Evolutionary conservation across 1,140 invertebrate species (phyloP), one percentile per base, ranked within the genome.

Genomic region (Drosophila arizonae): DNA sequence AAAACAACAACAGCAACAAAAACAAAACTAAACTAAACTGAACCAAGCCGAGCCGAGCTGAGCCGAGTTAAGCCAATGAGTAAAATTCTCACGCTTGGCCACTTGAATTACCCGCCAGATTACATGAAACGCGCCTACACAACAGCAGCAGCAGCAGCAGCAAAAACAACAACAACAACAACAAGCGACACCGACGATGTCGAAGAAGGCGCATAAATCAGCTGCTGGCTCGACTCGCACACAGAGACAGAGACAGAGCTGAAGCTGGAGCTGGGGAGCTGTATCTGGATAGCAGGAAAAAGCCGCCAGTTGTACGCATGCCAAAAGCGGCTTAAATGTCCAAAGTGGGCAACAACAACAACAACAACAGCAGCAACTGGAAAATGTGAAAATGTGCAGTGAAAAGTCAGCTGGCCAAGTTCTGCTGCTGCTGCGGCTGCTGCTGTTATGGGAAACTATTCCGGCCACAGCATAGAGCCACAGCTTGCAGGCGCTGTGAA

Each of bases 241-340:
- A 54, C 36, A 11, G 62, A 71, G 68, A 55, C 64, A n/a, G 41
- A 43, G 46, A 30, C 46, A 28, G 45, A 58, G 39, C 36, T 17
- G 24, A 41, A 57, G 71, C 54, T 36, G 63, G 56, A 60, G 41
- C 17, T 36, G 54, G 45, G 54, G 45, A 45, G 33, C 58, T 13
- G 69, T 39, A 58, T 71, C 58, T 76, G 65, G 66, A 62, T 69
- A 68, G 71, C 65, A 56, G 71, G 71, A 73, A 73, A 73, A 64
- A 81, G 80, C 74, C 81, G 81, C 81, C 73, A 86, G 82, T 87
- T 87, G 84, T 88, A 88, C 85, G 85, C 84, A 88, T 79, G 84
- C 84, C 84, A 88, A 88, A 88, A 85, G 84, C 85, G 85, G 84
- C 85, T 88, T 88, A 88, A 88, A 88, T 88, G 84, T 88, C 84